These are phyloP conservation scores for Pandemis corylana DNA, from an alignment of 2,888 invertebrate species.

Conservation along the genomic window DNA sequence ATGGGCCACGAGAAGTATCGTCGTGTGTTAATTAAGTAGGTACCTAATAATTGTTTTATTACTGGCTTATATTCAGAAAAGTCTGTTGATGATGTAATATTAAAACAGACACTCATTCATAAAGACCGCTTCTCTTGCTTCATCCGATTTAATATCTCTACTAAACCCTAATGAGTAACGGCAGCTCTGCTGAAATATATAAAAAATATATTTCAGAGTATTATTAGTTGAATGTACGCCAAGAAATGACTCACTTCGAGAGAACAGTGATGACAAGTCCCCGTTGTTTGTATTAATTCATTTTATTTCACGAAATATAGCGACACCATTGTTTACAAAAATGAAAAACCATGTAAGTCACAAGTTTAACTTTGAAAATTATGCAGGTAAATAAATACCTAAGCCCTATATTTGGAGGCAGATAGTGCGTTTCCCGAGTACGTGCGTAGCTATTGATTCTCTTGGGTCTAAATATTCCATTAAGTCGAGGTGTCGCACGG, in stretches of 20 bases:
- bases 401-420: too few relatives aligned
- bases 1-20: too few relatives aligned
- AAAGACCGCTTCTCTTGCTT: neutral
- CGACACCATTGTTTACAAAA: neutral
- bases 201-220: constrained; percentile 35
- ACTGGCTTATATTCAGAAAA: too few relatives aligned
- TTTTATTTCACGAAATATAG: neutral
- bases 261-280: constrained; percentile 38
- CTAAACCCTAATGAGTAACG: constrained; percentile 37
- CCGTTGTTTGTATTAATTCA: neutral
- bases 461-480: neutral
- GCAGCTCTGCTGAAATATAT: constrained; percentile 31
- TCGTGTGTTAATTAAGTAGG: too few relatives aligned
- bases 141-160: constrained; percentile 22
- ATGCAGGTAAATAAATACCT: too few relatives aligned
- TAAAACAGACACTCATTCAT: constrained; percentile 22
- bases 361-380: too few relatives aligned
- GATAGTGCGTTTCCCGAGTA: neutral
- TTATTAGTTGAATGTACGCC: constrained; percentile 49
- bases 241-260: constrained; percentile 51
- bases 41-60: too few relatives aligned
- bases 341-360: neutral
- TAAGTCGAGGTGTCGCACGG: neutral
- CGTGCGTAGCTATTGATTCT: neutral
- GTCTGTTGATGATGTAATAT: neutral